Percentiles rank a stretch among this genome's conserved stretches.
phyloP scores from a whole-genome alignment of 1,140 invertebrate species.

The Rhagoletis zephyria region DNA sequence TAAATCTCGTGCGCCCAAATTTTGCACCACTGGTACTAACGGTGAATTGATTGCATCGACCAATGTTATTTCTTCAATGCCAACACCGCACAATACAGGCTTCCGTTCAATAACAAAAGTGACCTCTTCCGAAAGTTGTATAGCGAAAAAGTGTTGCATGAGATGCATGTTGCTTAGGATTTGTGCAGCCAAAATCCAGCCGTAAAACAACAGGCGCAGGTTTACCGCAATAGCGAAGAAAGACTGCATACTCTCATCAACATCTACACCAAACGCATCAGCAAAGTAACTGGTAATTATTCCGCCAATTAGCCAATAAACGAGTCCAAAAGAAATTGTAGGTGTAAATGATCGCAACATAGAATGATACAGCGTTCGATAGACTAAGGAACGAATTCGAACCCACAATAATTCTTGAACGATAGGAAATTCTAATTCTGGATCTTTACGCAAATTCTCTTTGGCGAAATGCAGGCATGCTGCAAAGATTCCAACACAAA shows the following conservation, averaged over 20 bases:
- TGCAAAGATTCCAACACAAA: conserved; percentile 80
- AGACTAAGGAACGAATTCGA: conserved; percentile 77
- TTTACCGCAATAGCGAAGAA: conserved; percentile 61
- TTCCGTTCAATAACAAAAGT: conserved; percentile 76
- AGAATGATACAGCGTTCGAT: conserved; percentile 76
- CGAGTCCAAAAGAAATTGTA: conserved; percentile 75
- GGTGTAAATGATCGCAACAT: conserved; percentile 77
- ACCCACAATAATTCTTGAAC: conserved; percentile 80
- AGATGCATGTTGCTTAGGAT: conserved; percentile 80
- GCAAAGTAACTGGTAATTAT: conserved; percentile 59
- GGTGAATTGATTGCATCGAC: conserved; percentile 76
- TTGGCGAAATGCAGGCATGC: conserved; percentile 80
- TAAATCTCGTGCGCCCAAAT: conserved; percentile 82
- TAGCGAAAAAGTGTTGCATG: conserved; percentile 81
- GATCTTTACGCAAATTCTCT: conserved; percentile 75
- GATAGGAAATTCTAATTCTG: conserved; percentile 79
- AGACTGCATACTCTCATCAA: conserved; percentile 62
- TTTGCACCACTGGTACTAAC: conserved; percentile 79
- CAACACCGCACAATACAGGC: conserved; percentile 53
- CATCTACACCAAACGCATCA: conserved; percentile 59
- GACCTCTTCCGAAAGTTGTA: conserved; percentile 80
- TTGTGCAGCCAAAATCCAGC: conserved; percentile 80
- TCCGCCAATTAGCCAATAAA: conserved; percentile 62
- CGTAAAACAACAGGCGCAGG: conserved; percentile 76
- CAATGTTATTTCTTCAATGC: conserved; percentile 70